Conservation (phyloP, 2,113 vertebrate species). For the Arvicanthis niloticus region DNA sequence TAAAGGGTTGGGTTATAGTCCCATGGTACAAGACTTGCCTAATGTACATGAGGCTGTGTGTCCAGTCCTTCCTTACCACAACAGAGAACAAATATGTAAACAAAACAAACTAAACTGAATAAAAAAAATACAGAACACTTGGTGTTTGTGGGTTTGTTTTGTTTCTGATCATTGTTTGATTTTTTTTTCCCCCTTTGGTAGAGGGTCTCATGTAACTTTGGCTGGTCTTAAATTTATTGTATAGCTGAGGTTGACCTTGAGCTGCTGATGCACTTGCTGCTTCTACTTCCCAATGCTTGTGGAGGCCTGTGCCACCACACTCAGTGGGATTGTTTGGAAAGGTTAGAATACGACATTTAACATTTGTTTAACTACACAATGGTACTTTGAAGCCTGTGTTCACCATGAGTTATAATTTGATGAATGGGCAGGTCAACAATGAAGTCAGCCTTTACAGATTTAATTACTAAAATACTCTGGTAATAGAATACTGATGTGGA, state of each 20-base stretch:
- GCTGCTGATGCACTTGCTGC: no score
- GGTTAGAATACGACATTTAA: background rate
- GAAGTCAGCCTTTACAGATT: background rate
- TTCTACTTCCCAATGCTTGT: background rate
- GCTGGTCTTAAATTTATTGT: background rate
- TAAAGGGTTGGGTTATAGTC: background rate
- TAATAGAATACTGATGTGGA: background rate
- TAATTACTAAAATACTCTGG: conserved; percentile 16
- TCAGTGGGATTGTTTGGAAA: background rate
- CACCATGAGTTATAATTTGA: background rate
- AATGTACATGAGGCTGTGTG: background rate
- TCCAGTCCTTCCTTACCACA: background rate
- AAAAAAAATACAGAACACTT: background rate
- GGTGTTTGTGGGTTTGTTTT: conserved; percentile 12
- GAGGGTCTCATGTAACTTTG: background rate
- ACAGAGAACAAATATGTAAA: background rate
- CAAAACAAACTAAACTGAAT: background rate
- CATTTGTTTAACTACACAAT: conserved; percentile 15
- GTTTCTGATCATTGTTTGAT: background rate
- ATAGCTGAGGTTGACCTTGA: background rate
- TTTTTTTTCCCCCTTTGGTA: background rate
- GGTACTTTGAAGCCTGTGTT: background rate
- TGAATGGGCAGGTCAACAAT: background rate
- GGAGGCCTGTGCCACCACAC: background rate
- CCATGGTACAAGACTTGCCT: background rate